These are phyloP conservation scores for Campylomormyrus numenius DNA, from an alignment of 2,113 vertebrate species.

Conservation along the genomic window DNA sequence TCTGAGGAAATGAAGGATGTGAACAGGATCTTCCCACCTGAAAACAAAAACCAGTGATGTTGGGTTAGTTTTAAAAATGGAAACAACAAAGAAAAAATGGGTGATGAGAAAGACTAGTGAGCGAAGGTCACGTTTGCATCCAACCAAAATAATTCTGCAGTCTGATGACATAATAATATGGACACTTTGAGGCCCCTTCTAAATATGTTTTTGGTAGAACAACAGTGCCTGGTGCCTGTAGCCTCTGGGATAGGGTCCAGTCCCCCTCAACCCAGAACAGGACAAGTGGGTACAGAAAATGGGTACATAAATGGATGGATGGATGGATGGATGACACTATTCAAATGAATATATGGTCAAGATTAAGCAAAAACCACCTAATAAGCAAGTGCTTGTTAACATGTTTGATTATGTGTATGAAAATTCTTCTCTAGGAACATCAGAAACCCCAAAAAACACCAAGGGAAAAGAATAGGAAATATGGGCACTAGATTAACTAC, in stretches of 20 bases:
- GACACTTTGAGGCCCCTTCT: too few species aligned
- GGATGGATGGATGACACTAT: neutral
- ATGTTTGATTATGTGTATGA: neutral
- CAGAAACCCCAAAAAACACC: neutral
- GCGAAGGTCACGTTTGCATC: neutral
- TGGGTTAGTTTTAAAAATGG: neutral
- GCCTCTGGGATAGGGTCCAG: neutral
- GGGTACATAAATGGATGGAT: neutral
- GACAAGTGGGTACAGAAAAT: neutral
- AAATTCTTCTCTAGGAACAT: neutral
- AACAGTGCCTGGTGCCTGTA: neutral
- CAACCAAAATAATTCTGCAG: neutral
- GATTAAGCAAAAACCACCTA: neutral
- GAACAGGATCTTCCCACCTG: neutral
- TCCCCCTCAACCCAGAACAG: neutral
- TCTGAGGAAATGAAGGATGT: neutral
- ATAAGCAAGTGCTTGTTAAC: neutral
- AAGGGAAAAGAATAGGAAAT: neutral
- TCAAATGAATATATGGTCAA: neutral
- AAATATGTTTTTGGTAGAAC: too few species aligned
- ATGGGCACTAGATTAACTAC: neutral
- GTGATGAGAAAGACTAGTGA: neutral
- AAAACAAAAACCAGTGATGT: neutral
- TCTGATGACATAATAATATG: neutral
- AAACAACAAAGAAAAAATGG: neutral